A percentile compares a stretch with the other conserved stretches of the same genome.
These are phyloP conservation scores for Nemapogon koenigi DNA, from an alignment of 2,888 invertebrate genomes.

Conservation along the genomic window DNA sequence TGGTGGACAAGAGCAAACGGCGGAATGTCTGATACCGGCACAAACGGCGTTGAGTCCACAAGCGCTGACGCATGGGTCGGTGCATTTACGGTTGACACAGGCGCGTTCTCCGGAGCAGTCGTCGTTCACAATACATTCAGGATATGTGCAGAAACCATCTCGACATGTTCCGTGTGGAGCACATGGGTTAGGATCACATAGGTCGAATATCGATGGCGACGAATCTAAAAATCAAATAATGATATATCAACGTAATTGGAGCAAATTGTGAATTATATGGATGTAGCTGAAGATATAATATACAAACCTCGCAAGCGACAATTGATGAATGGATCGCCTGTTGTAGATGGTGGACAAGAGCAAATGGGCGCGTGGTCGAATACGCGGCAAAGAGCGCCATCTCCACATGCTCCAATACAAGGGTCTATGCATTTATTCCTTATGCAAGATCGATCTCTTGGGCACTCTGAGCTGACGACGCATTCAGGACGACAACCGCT, in stretches of 20 bases:
- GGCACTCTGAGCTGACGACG: slow-evolving; percentile 81
- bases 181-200: slow-evolving; percentile 76
- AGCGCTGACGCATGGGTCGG: slow-evolving; percentile 81
- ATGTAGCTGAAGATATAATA: too few relatives aligned
- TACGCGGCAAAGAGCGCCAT: slow-evolving; percentile 74
- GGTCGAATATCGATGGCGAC: slow-evolving; percentile 50
- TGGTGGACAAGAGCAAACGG: slow-evolving; percentile 81
- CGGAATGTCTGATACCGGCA: slow-evolving; percentile 72
- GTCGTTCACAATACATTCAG: slow-evolving; percentile 86
- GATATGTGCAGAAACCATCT: slow-evolving; percentile 73
- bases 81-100: slow-evolving; percentile 83
- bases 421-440: slow-evolving; percentile 83
- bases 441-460: slow-evolving; percentile 77
- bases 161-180: slow-evolving; percentile 74
- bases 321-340: slow-evolving; percentile 83
- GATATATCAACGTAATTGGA: not conserved
- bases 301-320: slow-evolving; percentile 54
- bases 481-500: slow-evolving; percentile 85
- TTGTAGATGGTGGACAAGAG: slow-evolving; percentile 73
- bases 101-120: slow-evolving; percentile 84
- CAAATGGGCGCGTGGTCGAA: slow-evolving; percentile 71
- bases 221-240: slow-evolving; percentile 25
- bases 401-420: slow-evolving; percentile 82
- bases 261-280: too few relatives aligned
- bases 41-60: slow-evolving; percentile 89